A percentile compares a stretch with the other conserved stretches of the same genome.
Conservation (phyloP, 2,797 vertebrate species). For the Cryptoprocta ferox region DNA sequence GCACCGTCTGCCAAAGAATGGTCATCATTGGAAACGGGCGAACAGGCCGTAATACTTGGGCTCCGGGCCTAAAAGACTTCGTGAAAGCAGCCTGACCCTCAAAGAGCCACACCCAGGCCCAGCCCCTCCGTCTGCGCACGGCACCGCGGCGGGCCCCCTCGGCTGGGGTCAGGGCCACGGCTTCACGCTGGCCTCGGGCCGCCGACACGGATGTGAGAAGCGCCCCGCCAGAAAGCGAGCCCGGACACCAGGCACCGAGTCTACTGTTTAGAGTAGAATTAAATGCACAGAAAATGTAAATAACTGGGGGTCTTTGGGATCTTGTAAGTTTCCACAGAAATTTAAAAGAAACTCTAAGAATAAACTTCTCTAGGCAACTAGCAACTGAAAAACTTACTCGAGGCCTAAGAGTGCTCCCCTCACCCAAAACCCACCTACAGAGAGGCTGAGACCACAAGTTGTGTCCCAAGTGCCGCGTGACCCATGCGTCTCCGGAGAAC, state of each 20-base stretch:
- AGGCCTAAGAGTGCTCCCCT: not conserved
- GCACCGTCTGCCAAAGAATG: not conserved
- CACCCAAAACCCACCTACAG: not conserved
- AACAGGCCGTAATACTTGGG: too few species aligned
- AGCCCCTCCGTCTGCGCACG: fast-evolving
- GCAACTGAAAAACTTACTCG: not conserved
- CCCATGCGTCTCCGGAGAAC: too few species aligned
- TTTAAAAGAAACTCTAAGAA: not conserved
- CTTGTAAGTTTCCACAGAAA: not conserved
- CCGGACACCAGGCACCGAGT: not conserved
- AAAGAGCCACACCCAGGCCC: too few species aligned
- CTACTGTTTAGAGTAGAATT: not conserved
- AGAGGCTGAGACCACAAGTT: not conserved
- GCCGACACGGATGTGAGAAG: not conserved
- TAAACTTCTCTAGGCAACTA: not conserved
- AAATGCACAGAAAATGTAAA: not conserved
- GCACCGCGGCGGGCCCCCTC: fast-evolving
- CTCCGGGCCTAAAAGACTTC: too few species aligned
- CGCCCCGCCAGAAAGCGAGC: too few species aligned
- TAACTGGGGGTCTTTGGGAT: not conserved
- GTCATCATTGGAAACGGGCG: not conserved
- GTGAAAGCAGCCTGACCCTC: not conserved
- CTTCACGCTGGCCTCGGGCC: not conserved
- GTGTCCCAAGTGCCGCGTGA: too few species aligned
- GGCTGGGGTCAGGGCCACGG: not conserved